Conservation (phyloP, 2,888 invertebrate genomes). For the Athalia cordata region DNA sequence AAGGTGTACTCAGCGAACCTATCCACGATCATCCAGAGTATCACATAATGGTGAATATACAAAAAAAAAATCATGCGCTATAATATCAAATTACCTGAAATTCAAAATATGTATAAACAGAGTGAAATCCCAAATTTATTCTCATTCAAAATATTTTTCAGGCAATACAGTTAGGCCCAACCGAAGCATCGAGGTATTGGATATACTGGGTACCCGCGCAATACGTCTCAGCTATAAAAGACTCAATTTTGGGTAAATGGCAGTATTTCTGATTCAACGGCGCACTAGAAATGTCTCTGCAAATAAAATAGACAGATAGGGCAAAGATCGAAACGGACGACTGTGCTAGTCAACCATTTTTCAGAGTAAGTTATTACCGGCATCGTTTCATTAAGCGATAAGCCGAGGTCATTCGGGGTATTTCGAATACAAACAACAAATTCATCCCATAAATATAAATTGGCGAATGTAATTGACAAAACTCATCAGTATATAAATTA, state of each 20-base stretch:
- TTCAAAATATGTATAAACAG: neutral
- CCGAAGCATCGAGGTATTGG: slow-evolving; percentile 94
- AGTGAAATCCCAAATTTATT: neutral
- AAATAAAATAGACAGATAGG: slow-evolving; percentile 60
- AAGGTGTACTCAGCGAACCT: slow-evolving; percentile 86
- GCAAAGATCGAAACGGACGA: slow-evolving; percentile 66
- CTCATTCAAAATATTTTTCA: slow-evolving; percentile 67
- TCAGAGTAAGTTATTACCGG: slow-evolving; percentile 65
- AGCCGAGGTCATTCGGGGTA: slow-evolving; percentile 10
- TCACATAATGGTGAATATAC: slow-evolving; percentile 86
- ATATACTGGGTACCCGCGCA: slow-evolving; percentile 96
- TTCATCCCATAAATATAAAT: slow-evolving; percentile 20
- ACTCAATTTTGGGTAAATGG: slow-evolving; percentile 92
- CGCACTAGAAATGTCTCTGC: slow-evolving; percentile 55
- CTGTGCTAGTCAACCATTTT: slow-evolving; percentile 70
- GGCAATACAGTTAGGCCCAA: slow-evolving; percentile 93
- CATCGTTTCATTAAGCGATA: slow-evolving; percentile 15
- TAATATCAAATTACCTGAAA: neutral
- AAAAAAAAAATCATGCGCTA: neutral
- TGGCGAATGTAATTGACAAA: slow-evolving; percentile 19
- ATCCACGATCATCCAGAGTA: slow-evolving; percentile 93
- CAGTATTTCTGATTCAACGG: slow-evolving; percentile 80
- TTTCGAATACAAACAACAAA: slow-evolving; percentile 24
- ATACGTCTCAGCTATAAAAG: slow-evolving; percentile 93
- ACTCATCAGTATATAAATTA: slow-evolving; percentile 3